Conservation (phyloP, 2,797 vertebrate species). For the Oreochromis grahami region DNA sequence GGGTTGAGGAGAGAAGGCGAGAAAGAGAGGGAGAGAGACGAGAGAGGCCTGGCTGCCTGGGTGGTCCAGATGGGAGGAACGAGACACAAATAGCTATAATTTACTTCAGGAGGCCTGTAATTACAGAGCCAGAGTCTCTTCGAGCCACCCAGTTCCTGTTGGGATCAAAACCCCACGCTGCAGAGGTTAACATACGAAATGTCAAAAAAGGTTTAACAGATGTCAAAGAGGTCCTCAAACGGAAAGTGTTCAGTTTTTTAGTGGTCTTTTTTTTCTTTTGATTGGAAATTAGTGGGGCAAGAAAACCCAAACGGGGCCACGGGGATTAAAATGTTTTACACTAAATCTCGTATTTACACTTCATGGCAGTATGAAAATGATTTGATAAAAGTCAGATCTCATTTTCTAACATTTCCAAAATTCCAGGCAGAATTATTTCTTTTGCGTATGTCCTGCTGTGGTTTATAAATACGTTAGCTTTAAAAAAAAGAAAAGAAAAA, state of each 20-base stretch:
- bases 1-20: constrained; percentile 64
- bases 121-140: constrained; percentile 83
- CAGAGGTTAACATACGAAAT: constrained; percentile 73
- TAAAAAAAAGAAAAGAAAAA: not conserved
- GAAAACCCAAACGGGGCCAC: not conserved
- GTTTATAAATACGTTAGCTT: not conserved
- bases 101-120: constrained; percentile 87
- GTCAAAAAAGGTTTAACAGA: constrained; percentile 75
- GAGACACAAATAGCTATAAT: constrained; percentile 90
- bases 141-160: constrained; percentile 82
- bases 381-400: not conserved
- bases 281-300: constrained; percentile 40
- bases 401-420: not conserved
- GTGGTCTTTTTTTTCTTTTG: constrained; percentile 43
- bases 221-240: constrained; percentile 60
- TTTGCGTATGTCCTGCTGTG: not conserved
- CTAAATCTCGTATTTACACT: not conserved
- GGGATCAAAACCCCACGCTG: constrained; percentile 74
- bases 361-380: not conserved
- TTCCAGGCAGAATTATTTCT: not conserved
- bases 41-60: constrained; percentile 75
- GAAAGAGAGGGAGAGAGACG: constrained; percentile 56
- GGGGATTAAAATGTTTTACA: not conserved
- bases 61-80: constrained; percentile 90
- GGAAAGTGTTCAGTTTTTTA: constrained; percentile 58